Percentiles rank a stretch among this genome's conserved stretches.
phyloP scores from a whole-genome alignment of 2,113 vertebrate genomes.

The Lepisosteus osseus region DNA sequence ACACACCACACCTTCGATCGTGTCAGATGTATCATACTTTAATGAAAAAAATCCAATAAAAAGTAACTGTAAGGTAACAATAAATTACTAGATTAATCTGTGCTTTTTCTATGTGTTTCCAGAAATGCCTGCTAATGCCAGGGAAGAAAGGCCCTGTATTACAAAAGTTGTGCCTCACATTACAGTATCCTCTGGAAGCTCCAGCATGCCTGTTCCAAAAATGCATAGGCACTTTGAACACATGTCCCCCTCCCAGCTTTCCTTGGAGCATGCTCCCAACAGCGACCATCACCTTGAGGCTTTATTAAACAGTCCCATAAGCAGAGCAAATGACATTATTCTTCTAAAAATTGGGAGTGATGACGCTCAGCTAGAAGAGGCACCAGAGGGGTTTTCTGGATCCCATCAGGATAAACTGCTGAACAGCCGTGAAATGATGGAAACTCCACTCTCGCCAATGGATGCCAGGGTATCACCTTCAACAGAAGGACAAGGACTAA shows the following conservation, averaged over 20 bases:
- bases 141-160: conserved; percentile 82
- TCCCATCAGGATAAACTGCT: conserved; percentile 77
- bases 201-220: conserved; percentile 62
- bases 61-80: background rate
- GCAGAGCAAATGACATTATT: conserved; percentile 69
- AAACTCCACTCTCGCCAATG: conserved; percentile 72
- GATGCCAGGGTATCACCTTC: conserved; percentile 58
- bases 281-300: conserved; percentile 82
- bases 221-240: conserved; percentile 74
- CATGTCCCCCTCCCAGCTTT: conserved; percentile 57
- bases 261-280: conserved; percentile 72
- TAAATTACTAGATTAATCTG: conserved; percentile 30
- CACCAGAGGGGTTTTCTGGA: conserved; percentile 71
- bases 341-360: conserved; percentile 78
- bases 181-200: conserved; percentile 73
- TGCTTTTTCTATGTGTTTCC: conserved; percentile 56
- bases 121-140: conserved; percentile 96
- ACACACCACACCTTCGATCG: background rate
- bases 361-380: conserved; percentile 73
- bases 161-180: conserved; percentile 87
- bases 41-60: background rate
- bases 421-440: conserved; percentile 79
- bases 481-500: conserved; percentile 74
- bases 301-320: conserved; percentile 76
- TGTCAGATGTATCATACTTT: background rate